Evolutionary conservation across 1,140 invertebrate species (phyloP), one percentile per base, ranked within the genome.

Genomic region (Grapholita molesta): DNA sequence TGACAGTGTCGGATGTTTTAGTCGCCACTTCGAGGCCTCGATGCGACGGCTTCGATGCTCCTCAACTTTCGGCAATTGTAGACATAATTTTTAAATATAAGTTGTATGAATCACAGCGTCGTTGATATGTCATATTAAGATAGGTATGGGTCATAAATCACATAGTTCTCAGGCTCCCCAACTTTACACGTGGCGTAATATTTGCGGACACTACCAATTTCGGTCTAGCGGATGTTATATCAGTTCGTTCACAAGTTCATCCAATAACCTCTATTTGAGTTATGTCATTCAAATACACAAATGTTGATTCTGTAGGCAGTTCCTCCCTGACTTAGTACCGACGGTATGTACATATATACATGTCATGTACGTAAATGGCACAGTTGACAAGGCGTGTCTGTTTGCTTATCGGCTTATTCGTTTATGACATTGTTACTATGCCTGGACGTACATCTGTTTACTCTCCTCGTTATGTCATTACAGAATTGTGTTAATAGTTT

Each of bases 181-280:
- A 61, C 21, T 15, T 32, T n/a, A 11, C 5, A 32, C 55, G 55
- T 61, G 55, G 30, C 55, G n/a, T 6, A 61, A 61, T 61, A 61
- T 61, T 61, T 61, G 55, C 21, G 25, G n/a, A 18, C 18, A 18
- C 55, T 61, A 61, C 55, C 55, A 53, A 52, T n/a, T 25, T 32
- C 24, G n/a, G 57, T 15, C 55, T 74, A 28, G 38, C 80, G 78
- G 80, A 83, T 83, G 77, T 83, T 81, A 72, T 73, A 75, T 75
- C 65, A 75, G 65, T 57, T 70, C 74, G 73, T 67, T 70, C 66
- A 75, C 52, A 33, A 67, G 67, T 68, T 71, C 70, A 74, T 82
- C 76, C 75, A 79, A 82, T 81, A 86, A 84, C 70, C 74, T 38
- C 73, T 85, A 85, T 87, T 84, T 83, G 79, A 70, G 69, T 85